phyloP scores from a whole-genome alignment of 2,888 invertebrate genomes.

The Drosophila fungiperda region DNA sequence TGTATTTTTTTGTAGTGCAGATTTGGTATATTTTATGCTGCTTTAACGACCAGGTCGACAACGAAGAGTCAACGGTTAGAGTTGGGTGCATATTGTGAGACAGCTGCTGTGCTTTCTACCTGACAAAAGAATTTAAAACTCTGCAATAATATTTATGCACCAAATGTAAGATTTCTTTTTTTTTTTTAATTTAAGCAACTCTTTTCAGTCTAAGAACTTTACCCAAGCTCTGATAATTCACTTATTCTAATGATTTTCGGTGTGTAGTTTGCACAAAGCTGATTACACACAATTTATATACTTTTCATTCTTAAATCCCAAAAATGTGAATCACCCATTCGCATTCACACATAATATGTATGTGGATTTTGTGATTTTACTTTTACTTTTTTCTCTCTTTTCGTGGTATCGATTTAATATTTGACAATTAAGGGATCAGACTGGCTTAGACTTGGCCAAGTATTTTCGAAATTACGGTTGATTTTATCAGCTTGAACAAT shows the following conservation, averaged over 20 bases:
- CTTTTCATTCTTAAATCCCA: conserved; percentile 7
- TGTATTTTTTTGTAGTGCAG: background rate
- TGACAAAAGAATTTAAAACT: conserved; percentile 26
- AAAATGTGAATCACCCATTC: conserved; percentile 12
- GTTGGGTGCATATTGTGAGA: conserved; percentile 17
- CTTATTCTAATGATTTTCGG: conserved; percentile 38
- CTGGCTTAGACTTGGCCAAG: conserved; percentile 5
- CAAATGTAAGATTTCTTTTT: conserved; percentile 24
- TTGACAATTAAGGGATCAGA: conserved; percentile 19
- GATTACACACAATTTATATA: conserved; percentile 43
- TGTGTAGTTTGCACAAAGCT: conserved; percentile 50
- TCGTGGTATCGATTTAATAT: conserved; percentile 37
- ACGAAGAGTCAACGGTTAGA: conserved; percentile 28
- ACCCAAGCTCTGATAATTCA: conserved; percentile 36
- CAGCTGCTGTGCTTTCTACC: background rate
- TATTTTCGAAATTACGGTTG: background rate
- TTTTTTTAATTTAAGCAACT: conserved; percentile 8
- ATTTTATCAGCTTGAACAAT: background rate
- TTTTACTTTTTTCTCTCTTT: background rate
- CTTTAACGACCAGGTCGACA: conserved; percentile 16
- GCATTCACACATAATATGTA: conserved; percentile 1
- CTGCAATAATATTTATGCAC: conserved; percentile 26
- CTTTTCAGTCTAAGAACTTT: conserved; percentile 7
- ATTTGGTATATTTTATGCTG: conserved; percentile 45
- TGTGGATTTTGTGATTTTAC: conserved; percentile 14